Evolutionary conservation across 2,797 vertebrate genomes (phyloP), one percentile per base, ranked within the genome.

Genomic region (Aulostomus chinensis): DNA sequence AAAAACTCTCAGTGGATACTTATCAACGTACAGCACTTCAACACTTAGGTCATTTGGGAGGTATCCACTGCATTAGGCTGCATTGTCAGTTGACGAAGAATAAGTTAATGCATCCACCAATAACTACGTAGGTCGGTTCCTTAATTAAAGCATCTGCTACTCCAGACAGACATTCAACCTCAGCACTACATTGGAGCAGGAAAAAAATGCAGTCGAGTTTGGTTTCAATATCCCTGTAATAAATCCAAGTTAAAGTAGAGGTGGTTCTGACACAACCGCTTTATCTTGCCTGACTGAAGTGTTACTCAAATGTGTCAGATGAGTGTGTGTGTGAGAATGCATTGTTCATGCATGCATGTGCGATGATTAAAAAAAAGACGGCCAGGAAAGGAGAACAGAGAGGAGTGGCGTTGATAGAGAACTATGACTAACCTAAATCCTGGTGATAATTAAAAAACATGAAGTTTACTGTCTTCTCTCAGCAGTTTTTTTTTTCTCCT

Each of bases 181-280:
- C 2, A 25, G 24, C 6, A 3, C 5, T 7, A 8, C 1, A 1
- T 8, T 7, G 5, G 14, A 1, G 37, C 22, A n/a, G 6, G 10
- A 15, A 16, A 8, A 42, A 6, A 32, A 29, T 13, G n/a, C 22
- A 34, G 21, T 4, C 28, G 15, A n/a, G 9, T 13, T 42, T 2
- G 20, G 37, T 70, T 81, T 83, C 51, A 31, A 68, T 59, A 63
- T 41, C 36, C 30, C 21, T 1, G 24, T 76, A 46, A 56, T 74
- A 69, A 62, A 79, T 73, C 64, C 62, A 52, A 29, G 75, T 68
- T 55, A 52, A 75, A 69, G 66, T 70, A 71, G 56, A 42, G 30
- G 56, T 35, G 68, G 60, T 64, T 80, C 58, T 66, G 63, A 61
- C 57, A 42, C 8, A 36, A 52, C 37, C n/a, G 35, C 73, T 78